Percentiles rank a stretch among this genome's conserved stretches.
Evolutionary conservation across 2,888 invertebrate genomes (phyloP).

Genomic region (Lamellibrachia satsuma): DNA sequence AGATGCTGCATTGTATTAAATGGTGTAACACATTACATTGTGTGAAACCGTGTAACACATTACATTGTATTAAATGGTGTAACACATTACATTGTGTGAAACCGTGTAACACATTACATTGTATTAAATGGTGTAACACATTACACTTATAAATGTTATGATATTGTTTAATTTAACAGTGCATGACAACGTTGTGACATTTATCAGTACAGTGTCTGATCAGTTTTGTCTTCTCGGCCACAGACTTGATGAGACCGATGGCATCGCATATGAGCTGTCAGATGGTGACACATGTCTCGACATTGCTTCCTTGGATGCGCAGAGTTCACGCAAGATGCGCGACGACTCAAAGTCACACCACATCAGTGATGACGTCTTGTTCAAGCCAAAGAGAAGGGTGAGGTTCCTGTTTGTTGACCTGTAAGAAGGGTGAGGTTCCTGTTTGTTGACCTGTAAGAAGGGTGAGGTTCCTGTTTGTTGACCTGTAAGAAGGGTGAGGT

Average conservation of each 20-base stretch:
- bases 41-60: too few species aligned
- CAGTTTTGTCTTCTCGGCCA: background rate
- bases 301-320: conserved; percentile 79
- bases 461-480: background rate
- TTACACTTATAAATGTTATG: background rate
- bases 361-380: conserved; percentile 70
- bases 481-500: background rate
- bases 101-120: background rate
- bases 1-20: background rate
- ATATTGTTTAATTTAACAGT: background rate
- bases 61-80: background rate
- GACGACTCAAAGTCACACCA: conserved; percentile 95
- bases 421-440: background rate
- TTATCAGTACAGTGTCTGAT: background rate
- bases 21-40: too few species aligned
- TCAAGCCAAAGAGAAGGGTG: conserved; percentile 20
- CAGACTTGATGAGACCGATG: background rate
- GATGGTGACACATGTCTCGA: conserved; percentile 74
- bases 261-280: background rate
- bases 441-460: background rate
- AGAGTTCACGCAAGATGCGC: conserved; percentile 89
- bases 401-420: background rate
- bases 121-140: background rate
- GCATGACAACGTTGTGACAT: background rate
- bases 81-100: background rate